Percentiles rank a stretch among this genome's conserved stretches.
Evolutionary conservation across 2,888 invertebrate species (phyloP).

Genomic region (Stenichneumon culpator): DNA sequence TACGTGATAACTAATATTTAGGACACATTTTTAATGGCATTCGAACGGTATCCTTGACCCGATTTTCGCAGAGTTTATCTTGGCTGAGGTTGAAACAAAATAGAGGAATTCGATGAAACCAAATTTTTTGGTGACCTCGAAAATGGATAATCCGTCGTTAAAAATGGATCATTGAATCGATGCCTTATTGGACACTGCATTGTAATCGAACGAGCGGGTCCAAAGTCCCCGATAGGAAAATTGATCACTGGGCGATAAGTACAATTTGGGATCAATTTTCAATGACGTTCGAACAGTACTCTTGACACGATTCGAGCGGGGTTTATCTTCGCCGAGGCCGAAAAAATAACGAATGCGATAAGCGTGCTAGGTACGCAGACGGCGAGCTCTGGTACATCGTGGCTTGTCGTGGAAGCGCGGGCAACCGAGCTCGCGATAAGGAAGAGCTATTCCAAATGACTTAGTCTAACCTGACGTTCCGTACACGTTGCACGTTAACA

Average conservation of each 20-base stretch:
- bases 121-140: background rate
- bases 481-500: conserved; percentile 11
- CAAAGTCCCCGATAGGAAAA: background rate
- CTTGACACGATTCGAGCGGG: background rate
- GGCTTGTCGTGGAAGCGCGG: background rate
- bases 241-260: background rate
- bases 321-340: conserved; percentile 9
- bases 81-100: conserved; percentile 1
- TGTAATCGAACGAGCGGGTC: background rate
- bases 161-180: background rate
- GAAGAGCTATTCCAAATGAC: conserved; percentile 26
- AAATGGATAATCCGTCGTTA: background rate
- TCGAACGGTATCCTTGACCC: background rate
- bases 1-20: background rate
- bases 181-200: background rate
- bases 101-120: background rate
- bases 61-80: background rate
- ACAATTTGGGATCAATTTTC: background rate
- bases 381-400: conserved; percentile 4
- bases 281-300: background rate
- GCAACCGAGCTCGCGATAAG: conserved; percentile 23
- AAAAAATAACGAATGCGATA: conserved; percentile 16
- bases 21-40: background rate
- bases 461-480: background rate
- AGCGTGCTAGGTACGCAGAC: conserved; percentile 4